Conservation (phyloP, 2,888 invertebrate genomes). For the Acrobasis repandana region DNA sequence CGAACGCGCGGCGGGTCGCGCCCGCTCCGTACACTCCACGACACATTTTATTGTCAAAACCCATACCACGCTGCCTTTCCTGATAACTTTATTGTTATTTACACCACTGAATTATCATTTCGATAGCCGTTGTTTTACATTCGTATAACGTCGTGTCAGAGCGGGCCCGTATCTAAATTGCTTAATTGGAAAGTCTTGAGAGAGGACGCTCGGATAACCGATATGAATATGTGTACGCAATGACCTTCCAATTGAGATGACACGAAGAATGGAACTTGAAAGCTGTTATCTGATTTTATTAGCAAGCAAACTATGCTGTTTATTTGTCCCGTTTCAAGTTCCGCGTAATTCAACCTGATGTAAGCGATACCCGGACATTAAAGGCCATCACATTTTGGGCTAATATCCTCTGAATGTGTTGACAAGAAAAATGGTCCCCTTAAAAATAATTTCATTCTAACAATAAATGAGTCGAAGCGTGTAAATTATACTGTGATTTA, state of each 20-base stretch:
- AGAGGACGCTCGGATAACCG: slow-evolving; percentile 60
- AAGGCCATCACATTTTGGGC: slow-evolving; percentile 46
- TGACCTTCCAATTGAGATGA: slow-evolving; percentile 66
- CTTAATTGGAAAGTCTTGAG: slow-evolving; percentile 79
- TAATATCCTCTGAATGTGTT: slow-evolving; percentile 42
- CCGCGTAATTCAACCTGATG: slow-evolving; percentile 52
- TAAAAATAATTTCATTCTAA: slow-evolving; percentile 19
- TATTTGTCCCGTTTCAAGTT: slow-evolving; percentile 53
- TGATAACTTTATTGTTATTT: slow-evolving; percentile 82
- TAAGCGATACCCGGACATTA: slow-evolving; percentile 50
- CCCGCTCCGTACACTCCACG: slow-evolving; percentile 55
- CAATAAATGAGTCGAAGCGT: slow-evolving; percentile 6
- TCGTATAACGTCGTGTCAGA: slow-evolving; percentile 71
- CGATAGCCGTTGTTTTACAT: slow-evolving; percentile 80
- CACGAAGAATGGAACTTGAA: slow-evolving; percentile 47
- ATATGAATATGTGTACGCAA: slow-evolving; percentile 58
- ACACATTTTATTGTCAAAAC: slow-evolving; percentile 80
- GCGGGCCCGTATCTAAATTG: slow-evolving; percentile 77
- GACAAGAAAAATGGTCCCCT: slow-evolving; percentile 41
- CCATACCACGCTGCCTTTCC: slow-evolving; percentile 69
- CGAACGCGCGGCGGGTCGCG: slow-evolving; percentile 59
- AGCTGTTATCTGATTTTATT: slow-evolving; percentile 62
- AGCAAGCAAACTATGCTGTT: slow-evolving; percentile 53
- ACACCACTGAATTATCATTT: slow-evolving; percentile 77
- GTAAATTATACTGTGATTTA: slow-evolving; percentile 3